Percentiles rank a stretch among this genome's conserved stretches.
Conservation (phyloP, 2,888 invertebrate species). For the Xestia c-nigrum region DNA sequence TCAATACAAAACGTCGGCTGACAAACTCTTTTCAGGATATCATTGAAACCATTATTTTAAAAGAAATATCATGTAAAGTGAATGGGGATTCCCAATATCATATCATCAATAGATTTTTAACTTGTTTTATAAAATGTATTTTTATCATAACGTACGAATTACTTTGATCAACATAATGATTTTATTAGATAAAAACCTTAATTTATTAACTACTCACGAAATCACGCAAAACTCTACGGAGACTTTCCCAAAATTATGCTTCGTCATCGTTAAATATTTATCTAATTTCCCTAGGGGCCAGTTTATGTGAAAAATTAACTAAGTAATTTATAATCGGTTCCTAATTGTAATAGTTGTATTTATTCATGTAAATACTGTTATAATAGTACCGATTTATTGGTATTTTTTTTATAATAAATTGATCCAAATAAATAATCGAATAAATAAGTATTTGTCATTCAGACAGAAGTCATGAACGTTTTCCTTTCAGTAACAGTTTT, state of each 20-base stretch:
- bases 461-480: too few relatives aligned
- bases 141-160: not conserved
- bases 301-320: not conserved
- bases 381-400: too few relatives aligned
- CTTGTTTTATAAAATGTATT: not conserved
- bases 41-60: not conserved
- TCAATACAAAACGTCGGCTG: conserved; percentile 15
- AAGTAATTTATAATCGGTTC: not conserved
- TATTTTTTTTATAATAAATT: too few relatives aligned
- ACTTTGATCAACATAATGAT: not conserved
- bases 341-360: not conserved
- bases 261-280: too few relatives aligned
- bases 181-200: not conserved
- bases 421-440: too few relatives aligned
- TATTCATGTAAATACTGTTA: not conserved
- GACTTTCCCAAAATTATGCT: not conserved
- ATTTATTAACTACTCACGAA: not conserved
- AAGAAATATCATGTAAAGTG: conserved; percentile 4
- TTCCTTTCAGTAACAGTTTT: too few relatives aligned
- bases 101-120: not conserved
- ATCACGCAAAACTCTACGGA: not conserved
- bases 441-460: too few relatives aligned
- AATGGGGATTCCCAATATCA: not conserved
- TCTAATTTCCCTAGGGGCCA: not conserved
- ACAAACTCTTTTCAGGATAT: not conserved